Base-by-base conservation (phyloP, 1,140 invertebrate species). In the Zaprionus ornatus region DNA sequence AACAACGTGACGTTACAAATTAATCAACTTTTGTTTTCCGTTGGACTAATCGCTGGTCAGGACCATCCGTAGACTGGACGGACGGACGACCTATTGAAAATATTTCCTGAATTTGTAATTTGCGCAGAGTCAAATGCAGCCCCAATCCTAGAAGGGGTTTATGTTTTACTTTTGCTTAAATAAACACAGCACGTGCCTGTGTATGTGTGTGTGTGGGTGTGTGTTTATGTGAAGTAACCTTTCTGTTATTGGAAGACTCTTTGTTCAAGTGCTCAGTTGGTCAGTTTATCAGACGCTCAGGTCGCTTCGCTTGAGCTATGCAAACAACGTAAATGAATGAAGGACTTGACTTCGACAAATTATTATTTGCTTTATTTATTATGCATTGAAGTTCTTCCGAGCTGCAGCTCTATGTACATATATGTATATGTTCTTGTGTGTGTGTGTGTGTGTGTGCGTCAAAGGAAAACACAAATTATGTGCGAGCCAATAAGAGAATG, bases 361-460 rank as follows among this genome's bases (percentile, higher is more conserved):
- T 75, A 90, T 79, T 81, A 85, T 79, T 82, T 90, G 85, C 82
- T 67, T 79, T 90, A 88, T 88, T 88, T 88, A 85, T 82, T 88
- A 88, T 88, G 85, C 85, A 88, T 88, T 88, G 66, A 90, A 85
- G 67, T 75, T 84, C 62, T 29, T 48, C 65, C 60, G 71, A 79
- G 60, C 17, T 62, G 37, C 32, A 25, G 17, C 1, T 21, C 1
- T 42, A 50, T 55, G 50, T 52, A 37, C 25, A 35, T 42, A 25
- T 35, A 19, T 35, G 35, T 37, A 17, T 45, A 21, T 17, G 6
- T 25, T 10, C 17, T 23, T 27, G 29, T 61, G 57, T 48, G 45
- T 48, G 15, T 27, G 13, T 23, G 17, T 10, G 48, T 19, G 21
- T 63, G 37, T 63, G 48, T 66, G 45, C 40, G 35, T 76, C 60